These are phyloP conservation scores for Ethmia dodecea DNA, from an alignment of 2,888 invertebrate genomes.

Conservation along the genomic window DNA sequence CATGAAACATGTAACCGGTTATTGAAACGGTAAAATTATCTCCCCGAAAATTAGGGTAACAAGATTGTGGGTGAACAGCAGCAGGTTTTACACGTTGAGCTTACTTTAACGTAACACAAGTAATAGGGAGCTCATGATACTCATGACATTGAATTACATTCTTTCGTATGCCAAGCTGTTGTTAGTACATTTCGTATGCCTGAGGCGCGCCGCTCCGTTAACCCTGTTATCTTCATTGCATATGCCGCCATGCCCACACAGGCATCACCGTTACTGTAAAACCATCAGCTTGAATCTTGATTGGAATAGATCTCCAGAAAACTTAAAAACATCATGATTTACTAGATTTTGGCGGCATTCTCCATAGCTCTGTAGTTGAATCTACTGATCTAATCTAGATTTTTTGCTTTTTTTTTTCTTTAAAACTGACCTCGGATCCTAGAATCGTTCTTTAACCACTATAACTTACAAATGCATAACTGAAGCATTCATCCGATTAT, in stretches of 20 bases:
- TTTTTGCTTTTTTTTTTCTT: too few relatives aligned
- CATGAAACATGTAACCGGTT: constrained; percentile 7
- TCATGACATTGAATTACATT: constrained; percentile 25
- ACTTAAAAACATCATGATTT: too few relatives aligned
- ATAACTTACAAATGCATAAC: too few relatives aligned
- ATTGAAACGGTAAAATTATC: constrained; percentile 15
- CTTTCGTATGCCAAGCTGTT: constrained; percentile 27
- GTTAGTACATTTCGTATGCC: constrained; percentile 41
- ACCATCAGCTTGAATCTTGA: too few relatives aligned
- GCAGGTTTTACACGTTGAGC: constrained; percentile 7
- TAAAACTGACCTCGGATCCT: too few relatives aligned
- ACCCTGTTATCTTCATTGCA: constrained; percentile 56
- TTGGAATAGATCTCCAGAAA: too few relatives aligned
- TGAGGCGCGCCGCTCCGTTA: constrained; percentile 45
- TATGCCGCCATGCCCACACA: constrained; percentile 29
- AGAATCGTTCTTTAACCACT: too few relatives aligned
- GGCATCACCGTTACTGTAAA: constrained; percentile 49
- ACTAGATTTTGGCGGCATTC: too few relatives aligned
- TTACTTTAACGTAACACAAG: constrained; percentile 7
- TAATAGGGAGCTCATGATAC: too few relatives aligned
- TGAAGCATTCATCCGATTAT: too few relatives aligned
- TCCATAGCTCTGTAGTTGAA: too few relatives aligned
- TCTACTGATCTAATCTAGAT: too few relatives aligned
- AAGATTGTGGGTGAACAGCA: constrained; percentile 7
- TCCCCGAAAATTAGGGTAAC: constrained; percentile 12